Conservation (phyloP, 2,113 vertebrate species). For the Trachemys scripta region DNA sequence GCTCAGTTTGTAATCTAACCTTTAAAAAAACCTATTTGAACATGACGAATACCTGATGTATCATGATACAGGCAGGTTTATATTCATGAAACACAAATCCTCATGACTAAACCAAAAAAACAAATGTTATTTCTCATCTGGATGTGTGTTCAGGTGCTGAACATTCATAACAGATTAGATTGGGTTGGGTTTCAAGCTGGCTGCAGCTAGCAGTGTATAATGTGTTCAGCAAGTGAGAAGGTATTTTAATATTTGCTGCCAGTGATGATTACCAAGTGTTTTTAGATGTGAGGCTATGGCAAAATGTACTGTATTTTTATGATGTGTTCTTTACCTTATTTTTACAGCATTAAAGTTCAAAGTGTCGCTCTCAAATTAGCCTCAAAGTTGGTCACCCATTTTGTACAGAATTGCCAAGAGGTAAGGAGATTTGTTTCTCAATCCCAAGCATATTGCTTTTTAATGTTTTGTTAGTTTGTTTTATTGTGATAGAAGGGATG, state of each 20-base stretch:
- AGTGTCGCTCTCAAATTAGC: constrained; percentile 87
- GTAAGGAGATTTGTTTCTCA: constrained; percentile 73
- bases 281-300: background rate
- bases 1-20: background rate
- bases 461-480: background rate
- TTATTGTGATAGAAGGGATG: background rate
- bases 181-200: background rate
- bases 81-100: background rate
- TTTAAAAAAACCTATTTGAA: background rate
- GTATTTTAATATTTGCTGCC: background rate
- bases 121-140: background rate
- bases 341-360: constrained; percentile 89
- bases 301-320: constrained; percentile 9
- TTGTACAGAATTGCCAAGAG: constrained; percentile 76
- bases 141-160: constrained; percentile 20
- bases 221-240: background rate
- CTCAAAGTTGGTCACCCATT: constrained; percentile 84
- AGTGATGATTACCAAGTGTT: background rate
- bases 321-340: constrained; percentile 32
- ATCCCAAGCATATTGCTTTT: background rate
- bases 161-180: background rate
- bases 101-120: background rate
- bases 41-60: background rate
- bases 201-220: background rate
- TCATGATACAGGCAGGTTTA: background rate